Base-by-base conservation (phyloP, 2,113 vertebrate genomes). In the Falcunculus frontatus region DNA sequence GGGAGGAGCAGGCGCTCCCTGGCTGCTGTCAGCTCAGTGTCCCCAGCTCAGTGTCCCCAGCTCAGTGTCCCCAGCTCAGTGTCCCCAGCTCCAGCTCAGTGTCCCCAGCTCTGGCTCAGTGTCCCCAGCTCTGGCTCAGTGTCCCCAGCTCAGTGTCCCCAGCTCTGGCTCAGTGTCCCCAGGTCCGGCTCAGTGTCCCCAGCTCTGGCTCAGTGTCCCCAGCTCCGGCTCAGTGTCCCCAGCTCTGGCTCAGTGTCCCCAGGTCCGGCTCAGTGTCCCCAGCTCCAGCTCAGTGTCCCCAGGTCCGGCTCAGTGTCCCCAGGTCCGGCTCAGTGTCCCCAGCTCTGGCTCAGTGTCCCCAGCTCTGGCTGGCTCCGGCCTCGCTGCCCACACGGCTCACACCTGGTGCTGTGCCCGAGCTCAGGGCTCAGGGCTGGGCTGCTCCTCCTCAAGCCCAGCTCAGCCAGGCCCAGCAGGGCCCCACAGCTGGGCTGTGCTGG, bases 41-140 rank as follows among this genome's bases (percentile, higher is more conserved):
- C 41, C 59, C 23, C 55, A 33, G 62, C 1, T 64, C 6, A 0
- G 4, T 6, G 21, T 23, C 41, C 59, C 23, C 15, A 33, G 70
- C 52, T 0, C 0, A 0, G 4, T 6, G 21, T 23, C 41, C 59
- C 23, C 15, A 33, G 70, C 52, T 0, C 0, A 0, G 4, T 6
- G 21, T 23, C 41, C 59, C 23, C 55, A 33, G n/a, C n/a, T n/a
- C n/a, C 15, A 33, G 70, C 52, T 0, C 0, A 0, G 4, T 6
- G 21, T 23, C 41, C 59, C 23, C 55, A 33, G n/a, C n/a, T n/a
- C n/a, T n/a, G n/a, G 70, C 52, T 0, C 0, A 0, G 4, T 6
- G 21, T 23, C 41, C 59, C 23, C 55, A 33, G n/a, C n/a, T n/a
- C n/a, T n/a, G n/a, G 70, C 52, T 0, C 0, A 0, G 4, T 6